Evolutionary conservation across 2,113 vertebrate genomes (phyloP).

Genomic region (Glareola pratincola): DNA sequence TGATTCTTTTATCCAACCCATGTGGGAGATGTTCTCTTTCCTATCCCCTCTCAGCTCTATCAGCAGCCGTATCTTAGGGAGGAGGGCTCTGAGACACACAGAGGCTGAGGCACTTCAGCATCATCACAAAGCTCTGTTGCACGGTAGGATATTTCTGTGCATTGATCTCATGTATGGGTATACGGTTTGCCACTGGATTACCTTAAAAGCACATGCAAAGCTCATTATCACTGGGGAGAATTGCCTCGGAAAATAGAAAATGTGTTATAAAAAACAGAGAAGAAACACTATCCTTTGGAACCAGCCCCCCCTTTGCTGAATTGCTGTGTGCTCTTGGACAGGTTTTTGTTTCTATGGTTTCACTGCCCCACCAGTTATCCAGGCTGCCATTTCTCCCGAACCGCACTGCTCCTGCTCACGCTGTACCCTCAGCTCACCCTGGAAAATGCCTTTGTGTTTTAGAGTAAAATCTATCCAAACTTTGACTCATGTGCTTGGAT

Average conservation of each 20-base stretch:
- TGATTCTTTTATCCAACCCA: neutral
- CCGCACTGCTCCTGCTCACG: neutral
- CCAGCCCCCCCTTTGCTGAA: neutral
- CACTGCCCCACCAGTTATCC: neutral
- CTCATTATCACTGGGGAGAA: neutral
- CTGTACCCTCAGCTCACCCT: neutral
- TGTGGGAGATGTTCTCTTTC: neutral
- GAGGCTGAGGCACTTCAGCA: neutral
- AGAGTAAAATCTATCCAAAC: neutral
- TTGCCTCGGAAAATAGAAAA: neutral
- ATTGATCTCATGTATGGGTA: rapidly evolving
- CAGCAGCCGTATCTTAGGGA: neutral
- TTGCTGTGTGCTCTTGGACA: neutral
- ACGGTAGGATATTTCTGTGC: neutral
- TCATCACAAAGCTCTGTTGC: neutral
- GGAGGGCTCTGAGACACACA: neutral
- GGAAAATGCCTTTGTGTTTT: neutral
- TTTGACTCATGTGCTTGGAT: neutral
- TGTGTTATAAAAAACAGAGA: neutral
- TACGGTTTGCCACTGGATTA: neutral
- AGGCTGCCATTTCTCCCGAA: neutral
- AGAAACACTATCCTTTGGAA: neutral
- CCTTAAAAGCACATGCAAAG: neutral
- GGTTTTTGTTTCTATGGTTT: neutral
- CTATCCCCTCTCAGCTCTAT: neutral